Base-by-base conservation (phyloP, 2,888 invertebrate species). In the Drosophila kuntzei region DNA sequence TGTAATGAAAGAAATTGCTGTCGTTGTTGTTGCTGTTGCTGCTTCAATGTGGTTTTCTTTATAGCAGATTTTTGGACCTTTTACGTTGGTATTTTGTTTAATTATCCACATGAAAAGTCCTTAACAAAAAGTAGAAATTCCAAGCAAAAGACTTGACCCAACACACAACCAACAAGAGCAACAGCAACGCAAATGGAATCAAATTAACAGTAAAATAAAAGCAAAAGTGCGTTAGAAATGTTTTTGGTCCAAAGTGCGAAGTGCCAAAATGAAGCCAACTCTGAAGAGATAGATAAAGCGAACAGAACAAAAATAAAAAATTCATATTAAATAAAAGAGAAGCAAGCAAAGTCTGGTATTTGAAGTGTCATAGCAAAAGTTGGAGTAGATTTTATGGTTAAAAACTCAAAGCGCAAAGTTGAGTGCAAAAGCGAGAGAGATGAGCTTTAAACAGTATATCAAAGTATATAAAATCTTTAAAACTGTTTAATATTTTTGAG, bases 31-130 rank as follows among this genome's bases (percentile, higher is more conserved):
- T 41, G 53, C 9, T 29, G 36, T 36, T 29, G 16, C 9, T 18
- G 64, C 60, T 76, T 46, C 44, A 37, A 51, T 50, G 60, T 27
- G 64, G 54, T 68, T 63, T 54, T 66, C 64, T 37, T 59, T 59
- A 20, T 27, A 11, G 32, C 14, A 27, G 34, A 44, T 54, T 46
- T 65, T 54, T 65, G 49, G 39, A 55, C 66, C 69, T 66, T 69
- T 85, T 67, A 22, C 61, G 50, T 58, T 77, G 88, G 83, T 69
- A 80, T 83, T 84, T 76, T 83, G 84, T 78, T 88, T 84, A 84
- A 84, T 84, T 84, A 84, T 88, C 82, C 87, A 80, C 89, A 88
- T 83, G 84, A 84, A 85, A 80, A 87, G 88, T 71, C 62, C 68
- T 68, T 66, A 50, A 53, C 66, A 71, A 76, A 71, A 58, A 49